A percentile compares a stretch with the other conserved stretches of the same genome.
phyloP scores from a whole-genome alignment of 1,140 invertebrate genomes.

The Steinernema khuongi region DNA sequence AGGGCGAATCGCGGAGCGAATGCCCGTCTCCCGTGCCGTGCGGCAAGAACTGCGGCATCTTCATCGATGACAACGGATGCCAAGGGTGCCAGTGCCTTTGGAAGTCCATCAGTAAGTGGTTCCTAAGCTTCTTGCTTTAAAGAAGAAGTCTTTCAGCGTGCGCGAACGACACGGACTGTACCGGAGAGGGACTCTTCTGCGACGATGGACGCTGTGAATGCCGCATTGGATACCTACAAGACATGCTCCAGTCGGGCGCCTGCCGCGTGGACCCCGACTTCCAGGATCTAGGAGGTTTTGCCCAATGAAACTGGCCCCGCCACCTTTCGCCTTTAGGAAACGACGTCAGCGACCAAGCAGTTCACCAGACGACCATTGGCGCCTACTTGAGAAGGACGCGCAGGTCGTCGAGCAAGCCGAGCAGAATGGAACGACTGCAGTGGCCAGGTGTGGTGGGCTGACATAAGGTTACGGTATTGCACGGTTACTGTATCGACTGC shows the following conservation, averaged over 20 bases:
- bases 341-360: background rate
- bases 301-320: background rate
- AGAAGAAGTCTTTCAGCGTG: slow-evolving; percentile 17
- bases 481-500: background rate
- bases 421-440: slow-evolving; percentile 21
- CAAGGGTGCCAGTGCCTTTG: slow-evolving; percentile 32
- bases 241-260: background rate
- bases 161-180: slow-evolving; percentile 12
- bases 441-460: slow-evolving; percentile 30
- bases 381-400: background rate
- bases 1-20: background rate
- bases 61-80: slow-evolving; percentile 23
- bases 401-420: slow-evolving; percentile 7
- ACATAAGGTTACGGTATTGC: background rate
- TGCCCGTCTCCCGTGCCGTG: slow-evolving; percentile 19
- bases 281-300: slow-evolving; percentile 13
- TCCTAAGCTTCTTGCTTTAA: background rate
- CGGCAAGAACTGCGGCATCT: slow-evolving; percentile 20
- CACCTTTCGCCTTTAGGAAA: slow-evolving; percentile 2
- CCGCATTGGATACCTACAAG: slow-evolving; percentile 18
- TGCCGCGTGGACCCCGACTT: background rate
- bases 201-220: slow-evolving; percentile 27
- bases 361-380: slow-evolving; percentile 13
- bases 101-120: slow-evolving; percentile 5
- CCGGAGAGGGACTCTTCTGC: slow-evolving; percentile 18